A percentile compares a stretch with the other conserved stretches of the same genome.
phyloP scores from a whole-genome alignment of 2,888 invertebrate species.

The Villa cingulata region DNA sequence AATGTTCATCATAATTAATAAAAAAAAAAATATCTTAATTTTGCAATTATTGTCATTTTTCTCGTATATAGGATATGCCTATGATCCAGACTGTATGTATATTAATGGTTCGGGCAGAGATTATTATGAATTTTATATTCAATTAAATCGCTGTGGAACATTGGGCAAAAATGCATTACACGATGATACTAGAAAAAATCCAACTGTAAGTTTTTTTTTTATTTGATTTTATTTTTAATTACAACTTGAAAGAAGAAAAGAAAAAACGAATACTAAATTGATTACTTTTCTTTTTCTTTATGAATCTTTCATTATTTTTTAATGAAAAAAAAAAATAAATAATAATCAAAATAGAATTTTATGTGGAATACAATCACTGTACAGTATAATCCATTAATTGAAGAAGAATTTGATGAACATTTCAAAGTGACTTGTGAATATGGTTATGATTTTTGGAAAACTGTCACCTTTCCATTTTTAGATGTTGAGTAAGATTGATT shows the following conservation, averaged over 20 bases:
- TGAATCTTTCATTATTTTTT: not conserved
- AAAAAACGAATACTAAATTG: not conserved
- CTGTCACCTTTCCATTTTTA: constrained; percentile 85
- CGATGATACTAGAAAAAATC: constrained; percentile 71
- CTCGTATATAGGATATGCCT: constrained; percentile 81
- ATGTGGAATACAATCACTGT: constrained; percentile 97
- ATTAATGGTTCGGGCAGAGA: constrained; percentile 84
- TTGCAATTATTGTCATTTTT: too few species aligned
- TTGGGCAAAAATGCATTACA: constrained; percentile 76
- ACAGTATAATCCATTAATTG: constrained; percentile 83
- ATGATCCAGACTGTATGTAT: constrained; percentile 89
- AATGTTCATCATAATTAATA: too few species aligned
- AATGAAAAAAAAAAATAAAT: not conserved
- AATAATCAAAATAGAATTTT: constrained; percentile 76
- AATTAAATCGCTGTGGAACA: constrained; percentile 82
- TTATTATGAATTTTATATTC: constrained; percentile 88
- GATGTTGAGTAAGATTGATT: constrained; percentile 74
- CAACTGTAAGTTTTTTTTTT: constrained; percentile 50
- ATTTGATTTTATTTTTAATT: too few species aligned
- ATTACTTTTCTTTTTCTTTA: not conserved
- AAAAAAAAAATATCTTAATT: too few species aligned
- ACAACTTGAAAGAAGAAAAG: too few species aligned
- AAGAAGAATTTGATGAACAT: constrained; percentile 88
- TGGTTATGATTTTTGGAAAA: constrained; percentile 94
- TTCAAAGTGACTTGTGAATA: constrained; percentile 94